A percentile compares a stretch with the other conserved stretches of the same genome.
Evolutionary conservation across 1,140 invertebrate genomes (phyloP).

Genomic region (Drosophila punjabiensis): DNA sequence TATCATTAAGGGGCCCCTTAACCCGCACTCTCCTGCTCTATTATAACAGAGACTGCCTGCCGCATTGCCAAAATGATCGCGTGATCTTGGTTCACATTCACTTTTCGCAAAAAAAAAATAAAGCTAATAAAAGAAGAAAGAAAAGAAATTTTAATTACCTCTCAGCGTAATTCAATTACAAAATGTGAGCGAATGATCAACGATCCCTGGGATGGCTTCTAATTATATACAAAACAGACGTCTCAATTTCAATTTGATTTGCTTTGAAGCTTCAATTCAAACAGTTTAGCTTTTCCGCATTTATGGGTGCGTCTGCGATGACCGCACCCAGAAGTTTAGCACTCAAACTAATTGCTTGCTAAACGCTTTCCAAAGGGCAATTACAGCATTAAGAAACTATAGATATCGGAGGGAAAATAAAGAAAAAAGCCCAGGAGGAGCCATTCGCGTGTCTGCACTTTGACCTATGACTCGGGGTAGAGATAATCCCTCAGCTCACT

Average conservation of each 20-base stretch:
- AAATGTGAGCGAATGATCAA: constrained; percentile 51
- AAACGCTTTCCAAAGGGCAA: constrained; percentile 71
- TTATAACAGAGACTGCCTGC: constrained; percentile 8
- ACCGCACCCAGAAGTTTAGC: constrained; percentile 54
- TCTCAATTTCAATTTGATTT: constrained; percentile 9
- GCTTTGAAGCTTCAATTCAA: background rate
- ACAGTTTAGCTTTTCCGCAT: constrained; percentile 8
- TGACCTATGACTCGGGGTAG: constrained; percentile 53
- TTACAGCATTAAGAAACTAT: constrained; percentile 73
- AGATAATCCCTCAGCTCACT: constrained; percentile 1
- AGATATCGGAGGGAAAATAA: constrained; percentile 26
- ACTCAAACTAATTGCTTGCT: constrained; percentile 79
- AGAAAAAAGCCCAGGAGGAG: constrained; percentile 15
- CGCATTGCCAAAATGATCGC: constrained; percentile 55
- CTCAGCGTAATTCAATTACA: constrained; percentile 72
- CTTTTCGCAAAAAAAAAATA: constrained; percentile 29
- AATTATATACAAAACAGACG: constrained; percentile 32
- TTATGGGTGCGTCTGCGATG: constrained; percentile 24
- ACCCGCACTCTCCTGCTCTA: background rate
- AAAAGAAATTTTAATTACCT: constrained; percentile 64
- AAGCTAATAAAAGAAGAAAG: background rate
- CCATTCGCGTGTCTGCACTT: constrained; percentile 65
- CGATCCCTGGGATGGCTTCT: constrained; percentile 31
- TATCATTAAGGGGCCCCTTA: constrained; percentile 59
- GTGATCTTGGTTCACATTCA: constrained; percentile 55